These are phyloP conservation scores for Conchocele bisecta DNA, from an alignment of 2,888 invertebrate species.

Conservation along the genomic window DNA sequence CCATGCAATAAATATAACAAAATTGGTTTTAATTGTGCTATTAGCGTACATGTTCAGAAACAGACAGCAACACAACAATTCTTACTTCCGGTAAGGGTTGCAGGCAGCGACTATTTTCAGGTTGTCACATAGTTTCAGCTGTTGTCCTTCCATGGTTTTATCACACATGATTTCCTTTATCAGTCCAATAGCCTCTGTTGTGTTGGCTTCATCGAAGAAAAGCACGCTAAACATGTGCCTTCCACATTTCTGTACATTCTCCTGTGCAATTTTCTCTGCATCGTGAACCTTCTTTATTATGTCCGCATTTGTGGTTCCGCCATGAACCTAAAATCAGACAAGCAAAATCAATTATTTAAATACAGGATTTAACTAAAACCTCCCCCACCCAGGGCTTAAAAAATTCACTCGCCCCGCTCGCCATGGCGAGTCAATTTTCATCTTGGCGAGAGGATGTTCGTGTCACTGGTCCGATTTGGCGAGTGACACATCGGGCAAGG, in stretches of 20 bases:
- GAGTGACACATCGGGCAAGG: too few species aligned
- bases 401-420: too few species aligned
- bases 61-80: too few species aligned
- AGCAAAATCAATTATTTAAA: too few species aligned
- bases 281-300: slow-evolving; percentile 73
- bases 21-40: too few species aligned
- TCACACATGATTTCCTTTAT: slow-evolving; percentile 81
- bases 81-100: slow-evolving; percentile 80
- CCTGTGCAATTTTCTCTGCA: slow-evolving; percentile 67
- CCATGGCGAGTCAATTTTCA: too few species aligned
- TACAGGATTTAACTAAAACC: too few species aligned
- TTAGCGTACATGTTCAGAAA: too few species aligned
- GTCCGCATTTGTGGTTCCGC: slow-evolving; percentile 75
- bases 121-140: slow-evolving; percentile 59
- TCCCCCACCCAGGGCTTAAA: too few species aligned
- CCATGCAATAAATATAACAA: too few species aligned
- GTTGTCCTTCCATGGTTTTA: slow-evolving; percentile 71
- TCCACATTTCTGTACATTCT: slow-evolving; percentile 60
- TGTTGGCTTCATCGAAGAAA: slow-evolving; percentile 81
- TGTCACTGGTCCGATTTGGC: too few species aligned
- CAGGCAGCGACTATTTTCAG: slow-evolving; percentile 80
- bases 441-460: too few species aligned
- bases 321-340: slow-evolving; percentile 71
- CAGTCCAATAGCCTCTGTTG: slow-evolving; percentile 79
- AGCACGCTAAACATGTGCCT: slow-evolving; percentile 73